A percentile compares a stretch with the other conserved stretches of the same genome.
Conservation (phyloP, 2,113 vertebrate genomes). For the Acrocephalus kingi region DNA sequence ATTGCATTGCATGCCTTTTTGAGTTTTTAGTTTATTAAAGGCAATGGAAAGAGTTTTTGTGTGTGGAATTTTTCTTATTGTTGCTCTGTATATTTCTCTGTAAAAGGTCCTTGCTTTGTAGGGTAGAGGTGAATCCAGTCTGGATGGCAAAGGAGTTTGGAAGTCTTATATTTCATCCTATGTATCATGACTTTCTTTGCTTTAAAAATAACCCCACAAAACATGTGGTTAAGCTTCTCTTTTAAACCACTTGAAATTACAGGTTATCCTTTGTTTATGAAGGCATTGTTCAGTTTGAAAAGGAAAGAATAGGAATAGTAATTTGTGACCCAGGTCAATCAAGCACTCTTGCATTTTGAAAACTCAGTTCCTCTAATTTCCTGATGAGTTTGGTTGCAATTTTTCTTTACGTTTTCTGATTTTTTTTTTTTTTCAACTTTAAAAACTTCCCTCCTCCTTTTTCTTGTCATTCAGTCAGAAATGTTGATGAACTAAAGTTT, state of each 20-base stretch:
- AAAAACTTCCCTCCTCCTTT: background rate
- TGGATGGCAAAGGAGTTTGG: background rate
- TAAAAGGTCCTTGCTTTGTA: background rate
- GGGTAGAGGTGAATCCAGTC: background rate
- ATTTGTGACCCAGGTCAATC: background rate
- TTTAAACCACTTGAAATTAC: conserved; percentile 20
- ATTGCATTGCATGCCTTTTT: background rate
- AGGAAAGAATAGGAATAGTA: background rate
- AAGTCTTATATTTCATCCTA: background rate
- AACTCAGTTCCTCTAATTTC: background rate
- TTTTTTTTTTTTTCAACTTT: background rate
- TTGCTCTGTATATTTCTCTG: background rate
- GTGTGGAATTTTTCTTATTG: background rate
- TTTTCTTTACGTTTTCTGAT: background rate
- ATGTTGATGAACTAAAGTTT: background rate
- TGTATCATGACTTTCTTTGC: background rate
- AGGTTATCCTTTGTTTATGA: background rate
- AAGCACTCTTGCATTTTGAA: background rate
- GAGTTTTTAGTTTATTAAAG: background rate
- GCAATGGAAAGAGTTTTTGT: background rate
- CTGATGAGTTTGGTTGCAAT: background rate
- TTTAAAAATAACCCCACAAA: background rate
- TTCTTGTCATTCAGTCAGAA: background rate
- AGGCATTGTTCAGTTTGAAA: background rate
- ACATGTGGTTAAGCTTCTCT: background rate